Percentiles rank a stretch among this genome's conserved stretches.
These are phyloP conservation scores for Lepilemur ruficaudatus DNA, from an alignment of 2,797 vertebrate genomes.

Conservation along the genomic window DNA sequence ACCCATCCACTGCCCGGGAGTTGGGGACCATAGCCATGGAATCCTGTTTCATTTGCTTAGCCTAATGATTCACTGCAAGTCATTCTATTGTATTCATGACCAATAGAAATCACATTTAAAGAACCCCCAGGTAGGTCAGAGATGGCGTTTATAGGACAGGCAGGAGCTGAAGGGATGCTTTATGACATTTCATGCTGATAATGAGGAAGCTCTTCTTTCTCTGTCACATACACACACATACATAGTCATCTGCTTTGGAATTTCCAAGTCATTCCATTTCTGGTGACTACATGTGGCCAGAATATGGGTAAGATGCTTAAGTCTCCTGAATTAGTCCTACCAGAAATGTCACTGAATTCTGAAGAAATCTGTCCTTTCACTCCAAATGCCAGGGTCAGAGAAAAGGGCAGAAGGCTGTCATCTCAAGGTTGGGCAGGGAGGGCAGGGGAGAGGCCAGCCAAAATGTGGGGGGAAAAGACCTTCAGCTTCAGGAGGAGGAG, in stretches of 20 bases:
- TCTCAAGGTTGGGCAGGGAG: neutral
- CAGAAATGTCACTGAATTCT: neutral
- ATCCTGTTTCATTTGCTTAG: slow-evolving; percentile 7
- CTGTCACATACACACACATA: neutral
- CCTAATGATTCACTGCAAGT: neutral
- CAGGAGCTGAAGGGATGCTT: neutral
- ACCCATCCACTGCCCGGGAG: no score
- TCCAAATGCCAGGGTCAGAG: neutral
- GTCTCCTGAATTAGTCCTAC: neutral
- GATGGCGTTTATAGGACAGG: neutral
- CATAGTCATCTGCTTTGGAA: neutral
- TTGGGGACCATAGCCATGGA: no score
- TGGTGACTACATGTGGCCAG: neutral
- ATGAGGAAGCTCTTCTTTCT: neutral
- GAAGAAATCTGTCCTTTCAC: neutral
- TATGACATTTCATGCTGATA: neutral
- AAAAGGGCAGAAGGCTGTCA: neutral
- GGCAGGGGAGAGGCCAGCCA: neutral
- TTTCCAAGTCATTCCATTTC: neutral
- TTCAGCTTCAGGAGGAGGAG: neutral
- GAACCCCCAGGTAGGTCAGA: neutral
- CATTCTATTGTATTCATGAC: neutral
- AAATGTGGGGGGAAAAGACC: neutral
- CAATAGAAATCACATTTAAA: neutral
- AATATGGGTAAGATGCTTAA: neutral